Evolutionary conservation across 2,888 invertebrate species (phyloP), one percentile per base, ranked within the genome.

Genomic region (Invenusta paracnida): DNA sequence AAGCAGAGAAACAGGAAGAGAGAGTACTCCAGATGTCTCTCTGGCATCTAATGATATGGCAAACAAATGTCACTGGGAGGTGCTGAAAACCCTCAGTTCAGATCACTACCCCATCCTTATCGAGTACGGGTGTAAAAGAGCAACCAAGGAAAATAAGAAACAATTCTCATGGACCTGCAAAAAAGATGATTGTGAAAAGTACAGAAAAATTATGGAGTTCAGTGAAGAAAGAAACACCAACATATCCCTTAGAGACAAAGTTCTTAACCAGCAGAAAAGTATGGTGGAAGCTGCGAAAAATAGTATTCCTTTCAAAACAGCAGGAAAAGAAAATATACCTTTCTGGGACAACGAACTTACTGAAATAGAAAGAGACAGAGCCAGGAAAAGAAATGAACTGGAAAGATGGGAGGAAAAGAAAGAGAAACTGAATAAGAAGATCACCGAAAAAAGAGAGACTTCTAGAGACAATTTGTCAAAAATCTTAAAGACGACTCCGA

Each of bases 341-440:
- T 82, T 48, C 83, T 82, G 83, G 83, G 83, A 82, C 30, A 28
- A 29, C 25, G 30, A 82, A n/a, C 83, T 82, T 11, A 67, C n/a
- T 11, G 83, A 82, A 82, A 11, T 82, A 28, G 23, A 82, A 67
- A 82, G 83, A 82, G 67, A 82, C 30, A 5, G 23, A 28, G 67
- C 28, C 30, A 82, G 83, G 30, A 48, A 17, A 48, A 48, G 48
- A 48, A 48, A 48, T 48, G 48, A 48, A 5, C 48, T 48, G 5
- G 48, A 48, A 5, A 23, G 83, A 82, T n/a, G 23, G n/a, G 29
- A n/a, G 13, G 83, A 67, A 23, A 82, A 82, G 30, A 29, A 29
- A 29, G 29, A 29, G 17, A 48, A 82, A 29, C 29, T 82, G 29
- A 29, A 29, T n/a, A 29, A 82, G n/a, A 29, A 48, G 83, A n/a